These are phyloP conservation scores for Coendou prehensilis DNA, from an alignment of 2,797 vertebrate species.

Conservation along the genomic window DNA sequence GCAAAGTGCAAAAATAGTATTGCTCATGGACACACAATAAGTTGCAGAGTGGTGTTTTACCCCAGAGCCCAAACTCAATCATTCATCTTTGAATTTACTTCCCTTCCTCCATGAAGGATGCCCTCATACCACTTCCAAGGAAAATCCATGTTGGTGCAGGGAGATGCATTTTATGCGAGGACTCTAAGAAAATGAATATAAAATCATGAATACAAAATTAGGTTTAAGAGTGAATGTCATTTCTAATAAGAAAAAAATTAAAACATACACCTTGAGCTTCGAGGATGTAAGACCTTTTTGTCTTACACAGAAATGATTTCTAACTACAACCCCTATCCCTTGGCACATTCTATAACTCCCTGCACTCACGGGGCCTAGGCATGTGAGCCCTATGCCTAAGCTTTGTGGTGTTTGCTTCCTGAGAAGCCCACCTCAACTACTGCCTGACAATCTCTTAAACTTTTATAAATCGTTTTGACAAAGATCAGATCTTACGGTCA, in stretches of 20 bases:
- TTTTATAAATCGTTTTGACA: conserved; percentile 7
- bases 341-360: not conserved
- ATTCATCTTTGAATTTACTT: not conserved
- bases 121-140: not conserved
- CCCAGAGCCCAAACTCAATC: not conserved
- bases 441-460: not conserved
- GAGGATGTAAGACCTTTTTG: not conserved
- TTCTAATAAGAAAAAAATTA: conserved; percentile 43
- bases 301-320: not conserved
- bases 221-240: not conserved
- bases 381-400: not conserved
- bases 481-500: not conserved
- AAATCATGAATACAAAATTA: conserved; percentile 43
- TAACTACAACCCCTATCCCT: not conserved
- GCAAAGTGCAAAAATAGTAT: not conserved
- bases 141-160: not conserved
- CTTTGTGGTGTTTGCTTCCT: not conserved
- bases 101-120: not conserved
- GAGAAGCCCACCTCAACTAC: not conserved
- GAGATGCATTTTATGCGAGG: not conserved
- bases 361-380: not conserved
- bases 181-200: conserved; percentile 39
- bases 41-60: not conserved
- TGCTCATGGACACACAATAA: not conserved
- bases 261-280: conserved; percentile 12